Conservation (phyloP, 2,888 invertebrate species). For the Syrphus vitripennis region DNA sequence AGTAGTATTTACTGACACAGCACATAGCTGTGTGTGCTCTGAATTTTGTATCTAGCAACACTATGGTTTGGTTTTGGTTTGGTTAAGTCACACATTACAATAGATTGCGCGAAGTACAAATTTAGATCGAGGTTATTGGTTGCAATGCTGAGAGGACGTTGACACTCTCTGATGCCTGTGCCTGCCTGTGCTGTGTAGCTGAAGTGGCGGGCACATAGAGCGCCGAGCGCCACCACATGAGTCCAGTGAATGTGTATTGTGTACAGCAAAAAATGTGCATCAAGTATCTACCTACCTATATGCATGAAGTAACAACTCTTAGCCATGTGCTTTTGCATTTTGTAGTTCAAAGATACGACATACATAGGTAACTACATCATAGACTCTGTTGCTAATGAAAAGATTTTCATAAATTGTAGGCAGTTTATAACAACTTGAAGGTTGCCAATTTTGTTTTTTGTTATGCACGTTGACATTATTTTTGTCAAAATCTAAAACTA, state of each 20-base stretch:
- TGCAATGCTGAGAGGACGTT: slow-evolving; percentile 80
- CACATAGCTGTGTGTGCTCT: slow-evolving; percentile 32
- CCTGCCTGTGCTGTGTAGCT: background rate
- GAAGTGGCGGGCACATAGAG: slow-evolving; percentile 26
- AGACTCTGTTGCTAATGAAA: background rate
- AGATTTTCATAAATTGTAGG: slow-evolving; percentile 8
- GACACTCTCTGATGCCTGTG: slow-evolving; percentile 72
- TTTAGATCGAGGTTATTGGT: slow-evolving; percentile 81
- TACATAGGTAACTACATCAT: background rate
- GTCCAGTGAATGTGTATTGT: background rate
- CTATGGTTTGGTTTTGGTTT: slow-evolving; percentile 29
- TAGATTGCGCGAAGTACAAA: slow-evolving; percentile 74
- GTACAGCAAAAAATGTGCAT: slow-evolving; percentile 17
- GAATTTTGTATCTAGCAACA: slow-evolving; percentile 49
- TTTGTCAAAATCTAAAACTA: no score
- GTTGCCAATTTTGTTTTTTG: background rate
- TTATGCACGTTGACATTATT: background rate
- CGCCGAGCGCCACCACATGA: background rate
- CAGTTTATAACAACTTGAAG: slow-evolving; percentile 5
- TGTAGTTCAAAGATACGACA: slow-evolving; percentile 14
- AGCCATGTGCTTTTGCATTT: slow-evolving; percentile 55
- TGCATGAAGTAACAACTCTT: slow-evolving; percentile 17
- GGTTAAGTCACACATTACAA: slow-evolving; percentile 60
- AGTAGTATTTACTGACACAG: no score
- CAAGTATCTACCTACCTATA: no score